Percentiles rank a stretch among this genome's conserved stretches.
These are phyloP conservation scores for Ischnus inquisitorius DNA, from an alignment of 2,888 invertebrate species.

Conservation along the genomic window DNA sequence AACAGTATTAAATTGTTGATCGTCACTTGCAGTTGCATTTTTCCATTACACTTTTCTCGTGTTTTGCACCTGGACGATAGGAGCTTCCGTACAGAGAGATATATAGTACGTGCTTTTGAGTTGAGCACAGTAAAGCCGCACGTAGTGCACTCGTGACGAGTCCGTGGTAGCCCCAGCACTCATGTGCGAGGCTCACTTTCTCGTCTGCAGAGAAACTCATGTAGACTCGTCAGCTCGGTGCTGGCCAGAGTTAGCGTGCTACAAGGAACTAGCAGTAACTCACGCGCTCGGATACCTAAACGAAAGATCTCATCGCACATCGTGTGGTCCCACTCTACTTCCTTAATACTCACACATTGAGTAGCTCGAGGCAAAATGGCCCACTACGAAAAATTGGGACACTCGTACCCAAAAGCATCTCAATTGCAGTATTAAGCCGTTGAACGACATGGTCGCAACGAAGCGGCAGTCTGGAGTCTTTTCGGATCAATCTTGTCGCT, in stretches of 20 bases:
- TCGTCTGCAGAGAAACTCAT: neutral
- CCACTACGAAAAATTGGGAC: neutral
- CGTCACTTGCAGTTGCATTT: slow-evolving; percentile 48
- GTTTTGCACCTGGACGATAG: slow-evolving; percentile 7
- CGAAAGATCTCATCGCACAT: slow-evolving; percentile 68
- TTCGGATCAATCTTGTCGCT: too few relatives aligned
- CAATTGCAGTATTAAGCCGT: too few relatives aligned
- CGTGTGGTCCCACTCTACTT: neutral
- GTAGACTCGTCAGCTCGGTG: slow-evolving; percentile 39
- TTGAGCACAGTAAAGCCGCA: slow-evolving; percentile 49
- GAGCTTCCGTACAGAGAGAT: slow-evolving; percentile 15
- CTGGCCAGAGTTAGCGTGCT: slow-evolving; percentile 65
- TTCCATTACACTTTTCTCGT: slow-evolving; percentile 48
- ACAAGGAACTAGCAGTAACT: slow-evolving; percentile 62
- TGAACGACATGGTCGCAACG: too few relatives aligned
- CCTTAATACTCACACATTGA: neutral
- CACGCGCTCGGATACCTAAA: slow-evolving; percentile 64
- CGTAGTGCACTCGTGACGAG: slow-evolving; percentile 54
- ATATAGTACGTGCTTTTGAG: slow-evolving; percentile 12
- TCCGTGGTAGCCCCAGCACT: slow-evolving; percentile 29
- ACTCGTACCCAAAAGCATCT: too few relatives aligned
- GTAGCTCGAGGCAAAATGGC: neutral
- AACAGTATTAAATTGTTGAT: slow-evolving; percentile 34
- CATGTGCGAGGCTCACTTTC: slow-evolving; percentile 25
- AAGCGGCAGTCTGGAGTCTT: too few relatives aligned